Conservation (phyloP, 2,888 invertebrate genomes). For the Entomobrya proxima region DNA sequence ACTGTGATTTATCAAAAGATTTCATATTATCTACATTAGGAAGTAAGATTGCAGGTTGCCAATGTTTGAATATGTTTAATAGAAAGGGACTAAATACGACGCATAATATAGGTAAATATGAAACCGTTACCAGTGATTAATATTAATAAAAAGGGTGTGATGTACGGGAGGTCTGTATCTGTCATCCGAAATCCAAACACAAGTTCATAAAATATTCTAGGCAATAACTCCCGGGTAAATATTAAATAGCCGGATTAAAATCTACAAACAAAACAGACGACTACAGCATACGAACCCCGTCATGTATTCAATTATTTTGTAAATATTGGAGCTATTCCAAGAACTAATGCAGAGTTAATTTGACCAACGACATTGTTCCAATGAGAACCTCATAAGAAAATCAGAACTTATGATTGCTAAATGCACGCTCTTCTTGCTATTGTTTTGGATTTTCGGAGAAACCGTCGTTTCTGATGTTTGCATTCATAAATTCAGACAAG, state of each 20-base stretch:
- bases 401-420: too few species aligned
- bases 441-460: too few species aligned
- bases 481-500: not conserved
- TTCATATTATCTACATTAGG: too few species aligned
- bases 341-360: constrained; percentile 24
- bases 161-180: constrained; percentile 39
- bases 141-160: constrained; percentile 20
- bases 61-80: not conserved
- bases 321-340: not conserved
- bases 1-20: too few species aligned
- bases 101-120: not conserved
- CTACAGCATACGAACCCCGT: not conserved
- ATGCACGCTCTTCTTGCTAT: too few species aligned
- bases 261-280: constrained; percentile 4
- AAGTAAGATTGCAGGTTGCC: too few species aligned
- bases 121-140: not conserved
- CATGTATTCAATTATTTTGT: not conserved
- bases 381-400: not conserved
- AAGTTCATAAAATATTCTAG: not conserved
- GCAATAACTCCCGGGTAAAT: not conserved
- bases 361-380: constrained; percentile 30
- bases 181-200: constrained; percentile 51
- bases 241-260: constrained; percentile 35
- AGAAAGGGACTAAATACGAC: not conserved
- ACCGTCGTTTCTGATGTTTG: not conserved